Evolutionary conservation across 2,888 invertebrate species (phyloP).

Genomic region (Fragum sueziense): DNA sequence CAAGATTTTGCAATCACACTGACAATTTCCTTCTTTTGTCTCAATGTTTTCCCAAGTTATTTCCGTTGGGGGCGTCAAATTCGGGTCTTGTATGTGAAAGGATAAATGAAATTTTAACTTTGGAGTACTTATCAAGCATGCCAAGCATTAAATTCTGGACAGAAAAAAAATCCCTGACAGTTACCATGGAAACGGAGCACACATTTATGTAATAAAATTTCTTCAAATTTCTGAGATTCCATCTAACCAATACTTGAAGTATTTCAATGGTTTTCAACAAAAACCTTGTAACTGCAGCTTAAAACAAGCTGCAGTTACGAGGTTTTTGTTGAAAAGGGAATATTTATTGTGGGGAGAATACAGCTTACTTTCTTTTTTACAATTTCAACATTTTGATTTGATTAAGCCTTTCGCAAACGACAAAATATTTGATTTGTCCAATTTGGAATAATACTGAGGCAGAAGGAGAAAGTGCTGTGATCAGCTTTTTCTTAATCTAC

Average conservation of each 20-base stretch:
- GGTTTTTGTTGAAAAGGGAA: no score
- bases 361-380: background rate
- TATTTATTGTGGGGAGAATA: background rate
- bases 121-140: background rate
- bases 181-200: slow-evolving; percentile 23
- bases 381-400: background rate
- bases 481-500: background rate
- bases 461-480: background rate
- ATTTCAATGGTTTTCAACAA: no score
- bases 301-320: no score
- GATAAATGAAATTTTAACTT: no score
- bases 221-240: slow-evolving; percentile 18
- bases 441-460: background rate
- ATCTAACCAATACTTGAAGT: background rate
- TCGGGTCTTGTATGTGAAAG: no score
- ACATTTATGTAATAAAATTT: slow-evolving; percentile 27
- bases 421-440: background rate
- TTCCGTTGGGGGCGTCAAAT: no score
- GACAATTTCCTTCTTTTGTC: no score
- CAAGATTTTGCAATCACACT: no score
- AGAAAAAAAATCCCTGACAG: slow-evolving; percentile 5
- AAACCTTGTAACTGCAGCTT: no score
- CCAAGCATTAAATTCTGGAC: slow-evolving; percentile 4
- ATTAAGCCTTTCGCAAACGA: background rate
- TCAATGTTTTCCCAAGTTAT: no score